Evolutionary conservation across 2,888 invertebrate genomes (phyloP), one percentile per base, ranked within the genome.

Genomic region (Drosophila stalkeri): DNA sequence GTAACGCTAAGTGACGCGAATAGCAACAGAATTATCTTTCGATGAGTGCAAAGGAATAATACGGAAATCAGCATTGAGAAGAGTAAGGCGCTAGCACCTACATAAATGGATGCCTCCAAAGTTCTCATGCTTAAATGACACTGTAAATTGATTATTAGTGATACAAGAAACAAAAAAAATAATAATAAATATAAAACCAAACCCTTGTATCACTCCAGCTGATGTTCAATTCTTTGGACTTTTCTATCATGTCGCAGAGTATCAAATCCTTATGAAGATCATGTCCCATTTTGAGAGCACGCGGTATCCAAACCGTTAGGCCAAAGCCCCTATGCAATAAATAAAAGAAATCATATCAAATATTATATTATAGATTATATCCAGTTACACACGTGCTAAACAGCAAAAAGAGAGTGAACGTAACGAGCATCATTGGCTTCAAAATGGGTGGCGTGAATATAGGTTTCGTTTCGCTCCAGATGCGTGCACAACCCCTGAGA

Each of bases 391-490:
- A 77, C 76, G 68, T 60, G 55, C 11, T 64, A 59, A 63, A 63
- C 0, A 72, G 39, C 2, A 68, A 0, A 27, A 72, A 63, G 0
- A 72, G 2, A 18, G 56, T 33, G 2, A 16, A 3, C 2, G 43
- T 9, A 2, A 39, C 1, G 0, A 66, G 44, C 27, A 77, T 6
- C 68, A 77, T 69, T 2, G 61, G 6, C 0, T 47, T 35, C 41
- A 57, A 18, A 57, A 65, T n/a, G 5, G 9, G 9, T 0, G 49
- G 47, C 2, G 31, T 35, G 12, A 72, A 49, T 31, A 77, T 31
- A 1, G 77, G 77, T 57, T 51, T 69, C 11, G 77, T 66, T 11
- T 77, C 77, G 1, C n/a, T 1, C 65, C 72, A 77, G 9, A 77
- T 20, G 14, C 35, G 55, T 3, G 1, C 18, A n/a, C 41, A 16